Percentiles rank a stretch among this genome's conserved stretches.
Evolutionary conservation across 2,888 invertebrate genomes (phyloP).

Genomic region (Sinodicranocentrus sp.): DNA sequence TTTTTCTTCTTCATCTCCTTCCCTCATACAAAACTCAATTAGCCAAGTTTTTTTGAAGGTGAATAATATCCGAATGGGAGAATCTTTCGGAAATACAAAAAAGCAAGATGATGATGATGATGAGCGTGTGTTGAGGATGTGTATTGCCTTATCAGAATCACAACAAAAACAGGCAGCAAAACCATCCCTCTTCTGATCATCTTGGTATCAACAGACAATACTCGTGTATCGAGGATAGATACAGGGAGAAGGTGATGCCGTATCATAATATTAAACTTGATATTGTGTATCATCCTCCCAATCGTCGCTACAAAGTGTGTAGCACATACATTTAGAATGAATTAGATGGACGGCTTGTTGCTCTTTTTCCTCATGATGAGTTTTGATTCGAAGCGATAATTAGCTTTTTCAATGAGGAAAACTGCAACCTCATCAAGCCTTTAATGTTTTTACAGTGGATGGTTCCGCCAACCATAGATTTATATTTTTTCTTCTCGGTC

Average conservation of each 20-base stretch:
- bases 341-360: slow-evolving; percentile 22
- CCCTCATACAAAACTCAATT: slow-evolving; percentile 47
- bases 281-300: no score
- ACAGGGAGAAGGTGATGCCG: not conserved
- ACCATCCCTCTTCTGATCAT: not conserved
- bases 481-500: slow-evolving; percentile 16
- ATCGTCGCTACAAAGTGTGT: not conserved
- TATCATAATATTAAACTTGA: slow-evolving; percentile 25
- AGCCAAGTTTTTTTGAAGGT: slow-evolving; percentile 24
- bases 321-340: slow-evolving; percentile 9
- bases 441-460: slow-evolving; percentile 30
- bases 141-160: slow-evolving; percentile 16
- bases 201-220: not conserved
- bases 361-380: slow-evolving; percentile 33
- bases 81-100: not conserved
- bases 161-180: slow-evolving; percentile 13
- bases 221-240: no score
- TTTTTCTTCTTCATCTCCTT: slow-evolving; percentile 30
- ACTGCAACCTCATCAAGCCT: slow-evolving; percentile 60
- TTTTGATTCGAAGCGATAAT: slow-evolving; percentile 58
- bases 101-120: not conserved
- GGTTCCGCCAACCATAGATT: not conserved
- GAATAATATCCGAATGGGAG: not conserved
- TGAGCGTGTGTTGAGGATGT: not conserved
- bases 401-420: slow-evolving; percentile 63